Base-by-base conservation (phyloP, 2,113 vertebrate species). In the Chloebia gouldiae region DNA sequence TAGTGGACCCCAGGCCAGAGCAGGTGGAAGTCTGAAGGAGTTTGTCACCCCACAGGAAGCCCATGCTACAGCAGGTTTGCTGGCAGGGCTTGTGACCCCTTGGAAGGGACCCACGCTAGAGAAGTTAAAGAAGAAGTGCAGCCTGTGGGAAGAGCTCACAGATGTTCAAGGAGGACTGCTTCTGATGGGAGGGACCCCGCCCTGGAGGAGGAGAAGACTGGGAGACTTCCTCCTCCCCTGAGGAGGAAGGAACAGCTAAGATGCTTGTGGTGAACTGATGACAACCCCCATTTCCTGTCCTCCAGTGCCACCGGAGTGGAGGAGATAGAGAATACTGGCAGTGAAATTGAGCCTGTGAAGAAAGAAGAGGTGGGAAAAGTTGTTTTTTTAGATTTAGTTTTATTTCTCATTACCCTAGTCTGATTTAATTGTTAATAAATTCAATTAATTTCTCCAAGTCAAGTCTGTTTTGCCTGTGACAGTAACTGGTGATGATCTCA, bases 1-100 rank as follows among this genome's bases (percentile, higher is more conserved):
- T 0, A 1, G 6, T 13, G 11, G 7, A 13, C 10, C 7, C 25
- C 15, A 9, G 15, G 21, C 12, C 70, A 37, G 21, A 27, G 54
- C 79, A 35, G 30, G 30, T 47, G 60, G 30, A 31, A 44, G 18
- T 42, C 27, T 1, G 0, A 39, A 61, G n/a, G 54, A 69, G 63
- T 40, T 35, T 54, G 35, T 42, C n/a, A 35, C 12, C 12, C 14
- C 28, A 33, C 15, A 39, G 39, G 28, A 69, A 24, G 19, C 28
- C 39, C 28, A 4, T 30, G 28, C 39, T 70, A 28, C 39, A 70
- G 40, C n/a, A 85, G 24, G 13, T 50, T 42, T 60, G 10, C 37
- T 61, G 56, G 45, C 56, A 61, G 45, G 45, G 30, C 25, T 42
- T 44, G 10, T 13, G 56, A 31, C 33, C 8, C 21, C 13, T 42